Evolutionary conservation across 2,113 vertebrate species (phyloP).

Genomic region (Nannospalax galili): DNA sequence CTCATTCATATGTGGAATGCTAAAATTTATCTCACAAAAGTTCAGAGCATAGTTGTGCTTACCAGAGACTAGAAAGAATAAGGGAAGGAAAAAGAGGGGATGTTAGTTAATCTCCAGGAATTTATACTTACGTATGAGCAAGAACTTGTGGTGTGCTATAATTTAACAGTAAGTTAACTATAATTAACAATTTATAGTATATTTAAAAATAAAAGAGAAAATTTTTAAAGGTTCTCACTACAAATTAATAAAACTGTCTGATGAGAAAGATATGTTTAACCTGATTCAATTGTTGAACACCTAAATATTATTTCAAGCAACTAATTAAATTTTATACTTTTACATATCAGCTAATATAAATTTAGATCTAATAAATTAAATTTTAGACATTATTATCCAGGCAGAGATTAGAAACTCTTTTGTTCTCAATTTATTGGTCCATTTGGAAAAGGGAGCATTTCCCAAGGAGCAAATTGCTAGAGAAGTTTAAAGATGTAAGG

Average conservation of each 20-base stretch:
- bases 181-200: background rate
- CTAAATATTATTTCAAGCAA: background rate
- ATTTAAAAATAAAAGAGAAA: background rate
- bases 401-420: background rate
- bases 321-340: background rate
- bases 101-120: background rate
- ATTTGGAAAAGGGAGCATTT: conserved; percentile 47
- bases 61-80: background rate
- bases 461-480: background rate
- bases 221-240: background rate
- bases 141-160: background rate
- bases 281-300: background rate
- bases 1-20: background rate
- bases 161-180: background rate
- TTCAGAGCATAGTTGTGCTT: background rate
- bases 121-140: background rate
- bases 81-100: too few species aligned
- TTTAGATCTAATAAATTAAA: background rate
- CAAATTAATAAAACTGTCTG: background rate
- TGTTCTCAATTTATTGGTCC: background rate
- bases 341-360: background rate
- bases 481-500: background rate
- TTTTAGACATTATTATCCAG: background rate
- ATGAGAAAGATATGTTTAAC: background rate
- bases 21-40: background rate